These are phyloP conservation scores for Calcarius ornatus DNA, from an alignment of 2,113 vertebrate genomes.

Conservation along the genomic window DNA sequence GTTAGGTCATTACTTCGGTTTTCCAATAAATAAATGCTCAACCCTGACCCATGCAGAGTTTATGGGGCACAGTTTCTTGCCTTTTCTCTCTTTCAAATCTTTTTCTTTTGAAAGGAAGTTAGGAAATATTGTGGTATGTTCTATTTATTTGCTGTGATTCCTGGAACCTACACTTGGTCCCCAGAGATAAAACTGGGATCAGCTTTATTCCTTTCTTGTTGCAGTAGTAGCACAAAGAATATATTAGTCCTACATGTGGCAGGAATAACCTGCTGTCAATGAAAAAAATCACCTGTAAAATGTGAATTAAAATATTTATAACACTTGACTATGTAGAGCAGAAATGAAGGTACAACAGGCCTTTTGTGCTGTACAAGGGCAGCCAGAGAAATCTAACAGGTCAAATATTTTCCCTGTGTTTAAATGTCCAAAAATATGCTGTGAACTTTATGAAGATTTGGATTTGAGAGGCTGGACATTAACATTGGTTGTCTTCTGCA, in stretches of 20 bases:
- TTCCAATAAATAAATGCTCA: constrained; percentile 26
- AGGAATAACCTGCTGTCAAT: neutral
- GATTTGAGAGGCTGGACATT: neutral
- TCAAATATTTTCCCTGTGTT: neutral
- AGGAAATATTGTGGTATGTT: constrained; percentile 22
- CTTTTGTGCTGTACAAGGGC: neutral
- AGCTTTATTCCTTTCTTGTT: neutral
- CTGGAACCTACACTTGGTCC: neutral
- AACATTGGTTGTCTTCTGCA: neutral
- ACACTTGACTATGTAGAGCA: neutral
- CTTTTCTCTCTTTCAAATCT: neutral
- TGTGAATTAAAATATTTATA: neutral
- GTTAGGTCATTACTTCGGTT: constrained; percentile 6
- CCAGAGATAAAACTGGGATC: constrained; percentile 2
- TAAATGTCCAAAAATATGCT: neutral
- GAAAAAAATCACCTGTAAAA: neutral
- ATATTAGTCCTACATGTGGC: neutral
- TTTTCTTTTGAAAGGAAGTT: neutral
- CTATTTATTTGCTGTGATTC: constrained; percentile 13
- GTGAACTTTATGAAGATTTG: neutral
- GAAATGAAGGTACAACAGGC: neutral
- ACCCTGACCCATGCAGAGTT: constrained; percentile 1
- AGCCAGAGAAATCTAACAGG: neutral
- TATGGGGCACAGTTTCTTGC: constrained; percentile 2
- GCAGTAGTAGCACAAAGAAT: neutral